These are phyloP conservation scores for Leptocoma aspasia DNA, from an alignment of 2,113 vertebrate species.

Conservation along the genomic window DNA sequence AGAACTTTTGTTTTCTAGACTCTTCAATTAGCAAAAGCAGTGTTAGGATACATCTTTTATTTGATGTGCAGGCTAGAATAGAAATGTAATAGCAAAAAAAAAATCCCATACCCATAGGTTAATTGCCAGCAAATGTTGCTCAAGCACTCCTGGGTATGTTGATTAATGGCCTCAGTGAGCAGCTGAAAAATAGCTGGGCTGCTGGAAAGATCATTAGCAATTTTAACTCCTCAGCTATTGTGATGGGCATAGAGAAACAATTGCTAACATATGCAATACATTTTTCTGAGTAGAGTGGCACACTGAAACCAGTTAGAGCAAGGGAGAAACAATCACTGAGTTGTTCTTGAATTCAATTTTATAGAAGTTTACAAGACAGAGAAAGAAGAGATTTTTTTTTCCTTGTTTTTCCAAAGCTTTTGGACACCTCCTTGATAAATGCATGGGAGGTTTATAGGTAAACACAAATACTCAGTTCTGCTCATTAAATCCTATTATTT, in stretches of 20 bases:
- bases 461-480: background rate
- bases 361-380: background rate
- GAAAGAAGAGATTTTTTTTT: background rate
- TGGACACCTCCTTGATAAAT: background rate
- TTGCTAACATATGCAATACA: background rate
- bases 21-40: background rate
- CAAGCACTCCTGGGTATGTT: conserved; percentile 67
- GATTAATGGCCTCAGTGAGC: conserved; percentile 74
- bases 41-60: background rate
- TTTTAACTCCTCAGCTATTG: conserved; percentile 56
- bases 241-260: background rate
- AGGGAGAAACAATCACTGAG: background rate
- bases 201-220: conserved; percentile 68
- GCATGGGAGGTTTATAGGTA: background rate
- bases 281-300: background rate
- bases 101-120: conserved; percentile 70
- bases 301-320: background rate
- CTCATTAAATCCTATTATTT: background rate
- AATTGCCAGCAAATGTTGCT: conserved; percentile 80
- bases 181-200: conserved; percentile 39
- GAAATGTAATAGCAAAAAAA: background rate
- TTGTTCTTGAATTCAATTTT: background rate
- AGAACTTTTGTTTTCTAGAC: conserved; percentile 21
- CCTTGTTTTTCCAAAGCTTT: background rate
- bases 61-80: background rate